Conservation (phyloP, 2,888 invertebrate genomes). For the Gymnosoma rotundatum region DNA sequence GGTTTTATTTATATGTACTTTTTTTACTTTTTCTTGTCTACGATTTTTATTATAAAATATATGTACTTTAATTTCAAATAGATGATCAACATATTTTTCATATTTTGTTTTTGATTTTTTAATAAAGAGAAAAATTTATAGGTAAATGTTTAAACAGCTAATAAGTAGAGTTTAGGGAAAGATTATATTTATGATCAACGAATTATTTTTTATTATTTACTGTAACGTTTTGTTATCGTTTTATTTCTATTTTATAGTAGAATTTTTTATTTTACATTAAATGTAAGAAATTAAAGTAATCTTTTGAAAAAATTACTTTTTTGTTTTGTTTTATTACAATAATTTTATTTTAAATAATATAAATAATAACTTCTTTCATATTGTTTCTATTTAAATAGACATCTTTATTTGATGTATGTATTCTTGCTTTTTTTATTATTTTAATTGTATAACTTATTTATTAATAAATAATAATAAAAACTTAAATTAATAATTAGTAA, state of each 20-base stretch:
- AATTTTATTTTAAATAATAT: conserved; percentile 25
- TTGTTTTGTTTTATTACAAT: conserved; percentile 42
- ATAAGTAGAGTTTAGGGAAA: conserved; percentile 51
- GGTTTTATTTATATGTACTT: conserved; percentile 30
- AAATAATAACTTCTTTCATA: conserved; percentile 18
- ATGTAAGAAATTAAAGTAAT: conserved; percentile 59
- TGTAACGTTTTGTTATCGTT: conserved; percentile 10
- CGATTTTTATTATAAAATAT: conserved; percentile 67
- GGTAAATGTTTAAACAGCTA: conserved; percentile 49
- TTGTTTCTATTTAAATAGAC: conserved; percentile 28
- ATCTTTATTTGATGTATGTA: conserved; percentile 26
- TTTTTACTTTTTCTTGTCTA: conserved; percentile 21
- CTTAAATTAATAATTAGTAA: conserved; percentile 53
- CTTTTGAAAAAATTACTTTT: conserved; percentile 64
- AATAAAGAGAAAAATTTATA: conserved; percentile 35
- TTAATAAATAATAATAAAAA: conserved; percentile 54
- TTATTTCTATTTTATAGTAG: conserved; percentile 63
- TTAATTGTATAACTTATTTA: conserved; percentile 35
- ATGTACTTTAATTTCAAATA: conserved; percentile 57
- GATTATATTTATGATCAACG: conserved; percentile 61
- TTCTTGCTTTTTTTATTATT: conserved; percentile 17
- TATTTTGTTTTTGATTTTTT: conserved; percentile 15
- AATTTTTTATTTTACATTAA: conserved; percentile 63
- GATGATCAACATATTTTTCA: conserved; percentile 66
- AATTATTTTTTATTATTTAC: conserved; percentile 39